phyloP scores from a whole-genome alignment of 2,888 invertebrate genomes.

The Erebia epiphron region DNA sequence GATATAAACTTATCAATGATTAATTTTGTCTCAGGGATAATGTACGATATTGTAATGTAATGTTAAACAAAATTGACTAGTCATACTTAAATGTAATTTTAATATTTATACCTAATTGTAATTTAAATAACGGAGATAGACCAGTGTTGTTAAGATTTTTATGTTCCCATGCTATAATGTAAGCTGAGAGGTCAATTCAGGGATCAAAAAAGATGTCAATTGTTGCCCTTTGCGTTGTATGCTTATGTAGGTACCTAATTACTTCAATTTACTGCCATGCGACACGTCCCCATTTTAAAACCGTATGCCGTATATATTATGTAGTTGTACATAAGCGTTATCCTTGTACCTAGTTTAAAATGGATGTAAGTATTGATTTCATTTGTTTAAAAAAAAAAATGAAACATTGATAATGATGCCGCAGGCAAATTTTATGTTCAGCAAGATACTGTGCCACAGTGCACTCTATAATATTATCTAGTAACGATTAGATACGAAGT shows the following conservation, averaged over 20 bases:
- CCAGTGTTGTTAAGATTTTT: constrained; percentile 10
- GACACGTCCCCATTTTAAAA: constrained; percentile 22
- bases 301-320: not conserved
- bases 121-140: constrained; percentile 15
- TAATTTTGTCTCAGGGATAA: constrained; percentile 12
- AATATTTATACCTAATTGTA: constrained; percentile 20
- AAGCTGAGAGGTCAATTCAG: constrained; percentile 22
- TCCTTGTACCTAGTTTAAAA: constrained; percentile 4
- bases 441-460: not conserved
- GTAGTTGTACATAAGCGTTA: not conserved
- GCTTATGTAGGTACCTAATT: constrained; percentile 26
- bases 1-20: constrained; percentile 2
- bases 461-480: not conserved
- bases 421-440: constrained; percentile 14
- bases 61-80: constrained; percentile 33
- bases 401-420: not conserved
- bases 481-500: constrained; percentile 18
- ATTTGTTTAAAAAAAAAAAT: not conserved
- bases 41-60: constrained; percentile 19
- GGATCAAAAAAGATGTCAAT: constrained; percentile 28
- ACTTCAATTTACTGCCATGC: constrained; percentile 32
- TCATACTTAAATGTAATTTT: constrained; percentile 32
- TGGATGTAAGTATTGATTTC: not conserved
- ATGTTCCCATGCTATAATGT: constrained; percentile 3
- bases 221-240: constrained; percentile 27